phyloP scores from a whole-genome alignment of 2,113 vertebrate species.

The Nycticryphes semicollaris region DNA sequence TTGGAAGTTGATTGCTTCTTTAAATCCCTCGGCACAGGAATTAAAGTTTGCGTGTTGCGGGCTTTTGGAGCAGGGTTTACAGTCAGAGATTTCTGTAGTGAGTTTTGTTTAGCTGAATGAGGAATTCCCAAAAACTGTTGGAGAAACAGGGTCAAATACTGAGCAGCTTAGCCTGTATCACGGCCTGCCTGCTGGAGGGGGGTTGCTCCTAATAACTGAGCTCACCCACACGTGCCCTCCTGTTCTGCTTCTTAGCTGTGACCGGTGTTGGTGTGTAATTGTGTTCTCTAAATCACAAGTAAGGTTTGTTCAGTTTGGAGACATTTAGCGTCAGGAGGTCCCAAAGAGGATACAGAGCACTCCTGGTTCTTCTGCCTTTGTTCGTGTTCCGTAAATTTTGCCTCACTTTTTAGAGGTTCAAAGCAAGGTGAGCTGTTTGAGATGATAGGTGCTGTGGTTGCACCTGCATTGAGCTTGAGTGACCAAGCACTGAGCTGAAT shows the following conservation, averaged over 20 bases:
- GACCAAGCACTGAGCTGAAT: neutral
- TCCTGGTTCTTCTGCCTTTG: neutral
- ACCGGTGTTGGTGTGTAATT: neutral
- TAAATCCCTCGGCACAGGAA: neutral
- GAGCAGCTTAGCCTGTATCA: neutral
- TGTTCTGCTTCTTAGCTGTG: neutral
- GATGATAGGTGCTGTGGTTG: neutral
- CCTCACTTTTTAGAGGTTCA: neutral
- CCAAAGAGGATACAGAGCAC: neutral
- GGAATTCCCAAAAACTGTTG: neutral
- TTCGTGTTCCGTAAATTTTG: neutral
- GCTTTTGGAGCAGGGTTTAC: neutral
- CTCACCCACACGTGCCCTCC: neutral
- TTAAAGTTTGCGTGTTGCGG: neutral
- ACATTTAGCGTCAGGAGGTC: neutral
- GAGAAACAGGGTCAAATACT: neutral
- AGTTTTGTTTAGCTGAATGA: neutral
- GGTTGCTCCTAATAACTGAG: neutral
- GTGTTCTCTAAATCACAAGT: neutral
- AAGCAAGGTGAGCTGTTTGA: neutral
- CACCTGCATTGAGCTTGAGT: neutral
- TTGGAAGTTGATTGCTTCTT: neutral
- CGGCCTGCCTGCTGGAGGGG: neutral
- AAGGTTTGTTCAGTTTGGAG: neutral
- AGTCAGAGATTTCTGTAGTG: neutral